Percentiles rank a stretch among this genome's conserved stretches.
Conservation (phyloP, 2,797 vertebrate genomes). For the Eulemur coronatus region DNA sequence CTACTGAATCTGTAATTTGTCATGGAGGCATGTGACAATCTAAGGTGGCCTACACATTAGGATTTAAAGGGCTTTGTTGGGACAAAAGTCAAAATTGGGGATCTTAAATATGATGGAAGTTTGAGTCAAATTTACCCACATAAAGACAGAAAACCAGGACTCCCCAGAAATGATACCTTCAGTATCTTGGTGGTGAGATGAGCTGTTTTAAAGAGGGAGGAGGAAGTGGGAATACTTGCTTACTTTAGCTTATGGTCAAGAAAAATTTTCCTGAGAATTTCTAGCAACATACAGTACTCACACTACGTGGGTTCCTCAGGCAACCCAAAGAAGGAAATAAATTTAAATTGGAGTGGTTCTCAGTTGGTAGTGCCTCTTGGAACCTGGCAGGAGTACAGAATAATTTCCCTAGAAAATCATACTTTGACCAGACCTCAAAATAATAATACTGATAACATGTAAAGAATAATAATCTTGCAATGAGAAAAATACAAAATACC, state of each 20-base stretch:
- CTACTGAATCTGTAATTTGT: neutral
- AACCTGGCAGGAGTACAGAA: neutral
- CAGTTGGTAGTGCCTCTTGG: neutral
- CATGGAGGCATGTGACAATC: neutral
- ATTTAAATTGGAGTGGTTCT: neutral
- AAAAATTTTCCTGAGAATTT: neutral
- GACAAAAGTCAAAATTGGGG: neutral
- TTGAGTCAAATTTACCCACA: neutral
- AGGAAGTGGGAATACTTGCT: neutral
- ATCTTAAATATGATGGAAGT: neutral
- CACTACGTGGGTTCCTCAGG: neutral
- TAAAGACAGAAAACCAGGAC: neutral
- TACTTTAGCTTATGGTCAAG: neutral
- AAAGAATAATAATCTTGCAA: neutral
- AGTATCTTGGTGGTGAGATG: neutral
- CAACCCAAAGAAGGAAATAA: neutral
- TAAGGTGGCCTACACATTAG: too few species aligned
- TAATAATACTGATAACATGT: neutral
- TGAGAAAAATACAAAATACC: neutral
- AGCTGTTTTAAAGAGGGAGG: neutral
- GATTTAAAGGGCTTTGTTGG: neutral
- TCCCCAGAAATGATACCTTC: neutral
- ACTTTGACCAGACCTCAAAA: neutral
- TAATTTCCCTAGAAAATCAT: neutral
- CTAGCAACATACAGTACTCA: neutral